phyloP scores from a whole-genome alignment of 2,113 vertebrate genomes.

The Phrynosoma platyrhinos region DNA sequence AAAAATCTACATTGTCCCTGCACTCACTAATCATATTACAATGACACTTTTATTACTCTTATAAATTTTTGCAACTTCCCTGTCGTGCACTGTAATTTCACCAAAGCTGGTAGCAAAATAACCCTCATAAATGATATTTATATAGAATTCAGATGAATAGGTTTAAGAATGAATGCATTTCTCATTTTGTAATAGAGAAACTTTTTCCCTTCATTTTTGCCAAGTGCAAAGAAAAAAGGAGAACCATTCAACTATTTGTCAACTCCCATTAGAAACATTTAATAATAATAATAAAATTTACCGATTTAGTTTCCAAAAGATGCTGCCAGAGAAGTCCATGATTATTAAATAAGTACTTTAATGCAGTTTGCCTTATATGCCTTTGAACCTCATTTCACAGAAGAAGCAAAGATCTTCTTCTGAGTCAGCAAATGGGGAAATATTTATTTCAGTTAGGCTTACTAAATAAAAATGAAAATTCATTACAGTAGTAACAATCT shows the following conservation, averaged over 20 bases:
- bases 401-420: constrained; percentile 72
- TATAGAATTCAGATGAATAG: constrained; percentile 89
- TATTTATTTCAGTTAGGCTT: constrained; percentile 61
- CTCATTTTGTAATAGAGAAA: constrained; percentile 82
- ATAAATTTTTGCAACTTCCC: constrained; percentile 91
- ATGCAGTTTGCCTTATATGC: constrained; percentile 87
- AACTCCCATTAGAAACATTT: constrained; percentile 97
- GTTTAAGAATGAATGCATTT: constrained; percentile 83
- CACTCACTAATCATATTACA: constrained; percentile 77
- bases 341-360: constrained; percentile 86
- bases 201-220: constrained; percentile 81
- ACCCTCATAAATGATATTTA: constrained; percentile 88
- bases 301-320: constrained; percentile 90
- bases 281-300: constrained; percentile 95
- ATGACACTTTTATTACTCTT: constrained; percentile 88
- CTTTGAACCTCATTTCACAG: constrained; percentile 73
- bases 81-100: constrained; percentile 89
- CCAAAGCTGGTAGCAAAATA: constrained; percentile 52
- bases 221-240: constrained; percentile 87
- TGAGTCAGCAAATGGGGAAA: constrained; percentile 70
- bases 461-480: constrained; percentile 65
- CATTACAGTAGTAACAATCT: constrained; percentile 47
- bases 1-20: constrained; percentile 73
- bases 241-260: constrained; percentile 94
- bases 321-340: constrained; percentile 87